phyloP scores from a whole-genome alignment of 2,113 vertebrate genomes.

The Montifringilla adamsi region DNA sequence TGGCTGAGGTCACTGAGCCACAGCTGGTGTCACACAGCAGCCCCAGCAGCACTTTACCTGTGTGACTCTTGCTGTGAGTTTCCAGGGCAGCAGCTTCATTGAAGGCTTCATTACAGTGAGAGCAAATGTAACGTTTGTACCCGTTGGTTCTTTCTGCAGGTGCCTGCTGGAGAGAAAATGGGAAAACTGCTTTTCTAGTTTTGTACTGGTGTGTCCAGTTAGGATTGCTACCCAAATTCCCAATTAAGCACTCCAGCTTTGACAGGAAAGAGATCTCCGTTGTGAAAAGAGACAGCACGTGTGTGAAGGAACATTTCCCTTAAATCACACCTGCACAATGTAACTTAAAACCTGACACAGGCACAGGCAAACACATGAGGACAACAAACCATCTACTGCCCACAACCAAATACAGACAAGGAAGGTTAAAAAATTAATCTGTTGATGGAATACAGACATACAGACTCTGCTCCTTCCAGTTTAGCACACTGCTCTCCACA shows the following conservation, averaged over 20 bases:
- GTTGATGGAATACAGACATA: slow-evolving; percentile 24
- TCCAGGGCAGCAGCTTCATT: slow-evolving; percentile 82
- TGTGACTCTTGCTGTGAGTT: slow-evolving; percentile 86
- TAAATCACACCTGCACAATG: accelerated
- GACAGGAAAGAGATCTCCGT: not conserved
- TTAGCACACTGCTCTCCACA: slow-evolving; percentile 82
- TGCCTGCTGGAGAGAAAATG: not conserved
- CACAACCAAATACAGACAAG: not conserved
- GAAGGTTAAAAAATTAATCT: not conserved
- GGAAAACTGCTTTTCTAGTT: not conserved
- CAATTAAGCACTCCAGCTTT: not conserved
- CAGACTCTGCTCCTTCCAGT: slow-evolving; percentile 71
- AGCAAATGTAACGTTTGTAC: slow-evolving; percentile 77
- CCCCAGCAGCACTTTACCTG: slow-evolving; percentile 72
- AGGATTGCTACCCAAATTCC: not conserved
- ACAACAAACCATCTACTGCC: not conserved
- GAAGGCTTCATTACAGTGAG: slow-evolving; percentile 88
- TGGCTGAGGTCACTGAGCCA: not conserved
- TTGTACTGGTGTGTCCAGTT: not conserved
- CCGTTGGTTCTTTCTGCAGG: slow-evolving; percentile 40
- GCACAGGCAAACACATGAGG: accelerated
- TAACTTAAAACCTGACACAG: not conserved
- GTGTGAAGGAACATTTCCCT: not conserved
- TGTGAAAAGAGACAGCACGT: accelerated
- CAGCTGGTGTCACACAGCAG: not conserved